Base-by-base conservation (phyloP, 2,797 vertebrate species). In the Parambassis ranga region DNA sequence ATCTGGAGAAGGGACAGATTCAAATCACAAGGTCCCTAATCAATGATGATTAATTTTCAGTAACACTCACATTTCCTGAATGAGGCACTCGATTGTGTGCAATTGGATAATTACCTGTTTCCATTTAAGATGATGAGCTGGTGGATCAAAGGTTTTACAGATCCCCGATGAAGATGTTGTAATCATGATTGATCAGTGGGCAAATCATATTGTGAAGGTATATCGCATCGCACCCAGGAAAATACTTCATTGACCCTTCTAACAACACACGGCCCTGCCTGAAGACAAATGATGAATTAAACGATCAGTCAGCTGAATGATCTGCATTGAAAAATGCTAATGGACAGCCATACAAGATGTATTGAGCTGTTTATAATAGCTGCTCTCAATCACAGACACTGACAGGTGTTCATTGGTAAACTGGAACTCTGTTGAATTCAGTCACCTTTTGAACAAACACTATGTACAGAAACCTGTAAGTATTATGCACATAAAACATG, bases 41-140 rank as follows among this genome's bases (percentile, higher is more conserved):
- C 94, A 24, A 95, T 95, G 87, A 71, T 88, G 92, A 93, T 94
- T 94, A 86, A 94, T 94, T 94, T 92, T 90, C 90, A 84, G 91
- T 86, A 74, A 84, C 64, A 67, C 38, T 85, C 87, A 84, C 84
- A 88, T 91, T 92, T 90, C 89, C 90, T 89, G 77, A 85, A 91
- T 86, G 87, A 91, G 90, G 91, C 82, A 84, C 78, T 80, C 91
- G 77, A 89, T 90, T 86, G 83, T 90, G 88, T 85, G 87, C 82
- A 89, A 87, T 83, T 69, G 79, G 81, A 88, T 89, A 90, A 94
- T 93, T 92, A 93, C 82, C 82, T 66, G 84, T 89, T 92, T 89
- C 86, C 87, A 89, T 93, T 89, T 43, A 19, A 75, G 36, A 35
- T 19, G 22, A 51, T 65, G 27, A 56, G 39, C 24, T 32, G 42